phyloP scores from a whole-genome alignment of 1,140 invertebrate species.

The Amphibalanus amphitrite region DNA sequence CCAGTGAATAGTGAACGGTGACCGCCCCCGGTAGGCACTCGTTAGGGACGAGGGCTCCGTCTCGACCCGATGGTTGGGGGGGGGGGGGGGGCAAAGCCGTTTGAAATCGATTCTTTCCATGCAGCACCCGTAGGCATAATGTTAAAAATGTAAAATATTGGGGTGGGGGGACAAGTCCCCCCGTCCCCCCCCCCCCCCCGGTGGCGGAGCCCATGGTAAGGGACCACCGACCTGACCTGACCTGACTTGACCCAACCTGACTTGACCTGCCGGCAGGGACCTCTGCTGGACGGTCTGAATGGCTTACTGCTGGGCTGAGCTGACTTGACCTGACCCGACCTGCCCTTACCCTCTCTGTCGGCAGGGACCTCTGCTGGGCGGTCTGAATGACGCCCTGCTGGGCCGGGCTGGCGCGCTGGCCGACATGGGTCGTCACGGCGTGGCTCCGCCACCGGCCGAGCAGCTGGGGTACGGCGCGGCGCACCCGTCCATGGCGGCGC shows the following conservation, averaged over 20 bases:
- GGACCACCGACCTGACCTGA: too few species aligned
- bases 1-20: too few species aligned
- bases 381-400: conserved; percentile 76
- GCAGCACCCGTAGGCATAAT: too few species aligned
- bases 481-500: conserved; percentile 19
- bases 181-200: too few species aligned
- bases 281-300: conserved; percentile 45
- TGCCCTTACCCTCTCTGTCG: not conserved
- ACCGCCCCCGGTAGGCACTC: too few species aligned
- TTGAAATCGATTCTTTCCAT: too few species aligned
- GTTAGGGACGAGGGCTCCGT: too few species aligned
- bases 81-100: too few species aligned
- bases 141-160: too few species aligned
- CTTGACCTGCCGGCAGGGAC: not conserved
- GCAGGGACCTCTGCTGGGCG: conserved; percentile 21
- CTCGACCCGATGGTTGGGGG: too few species aligned
- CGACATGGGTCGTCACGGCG: conserved; percentile 65
- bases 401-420: conserved; percentile 80
- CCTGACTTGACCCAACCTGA: not conserved
- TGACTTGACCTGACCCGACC: not conserved
- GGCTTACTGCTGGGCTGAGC: conserved; percentile 80
- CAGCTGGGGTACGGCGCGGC: conserved; percentile 77
- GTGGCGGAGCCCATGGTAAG: too few species aligned
- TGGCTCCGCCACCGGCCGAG: conserved; percentile 28
- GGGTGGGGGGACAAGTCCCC: too few species aligned